phyloP scores from a whole-genome alignment of 2,888 invertebrate genomes.

The Agonopterix arenella region DNA sequence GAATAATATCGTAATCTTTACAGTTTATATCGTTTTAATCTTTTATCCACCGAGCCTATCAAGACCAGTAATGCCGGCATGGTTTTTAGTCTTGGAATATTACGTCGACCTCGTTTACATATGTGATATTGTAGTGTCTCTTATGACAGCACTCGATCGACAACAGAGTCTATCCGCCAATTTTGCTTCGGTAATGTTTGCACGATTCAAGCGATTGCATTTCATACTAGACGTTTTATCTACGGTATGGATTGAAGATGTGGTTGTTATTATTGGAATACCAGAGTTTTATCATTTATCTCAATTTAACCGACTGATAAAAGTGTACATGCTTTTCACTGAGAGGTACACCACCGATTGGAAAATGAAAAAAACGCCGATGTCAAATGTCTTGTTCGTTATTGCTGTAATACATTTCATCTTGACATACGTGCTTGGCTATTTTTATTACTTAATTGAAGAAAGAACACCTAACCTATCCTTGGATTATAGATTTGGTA shows the following conservation, averaged over 20 bases:
- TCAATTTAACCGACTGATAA: constrained; percentile 34
- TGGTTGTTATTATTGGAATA: constrained; percentile 27
- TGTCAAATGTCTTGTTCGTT: background rate
- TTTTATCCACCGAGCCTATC: constrained; percentile 42
- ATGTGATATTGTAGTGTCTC: constrained; percentile 40
- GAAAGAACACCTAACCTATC: background rate
- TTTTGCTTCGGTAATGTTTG: constrained; percentile 35
- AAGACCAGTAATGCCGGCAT: constrained; percentile 14
- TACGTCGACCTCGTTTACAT: constrained; percentile 42
- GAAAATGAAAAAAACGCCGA: background rate
- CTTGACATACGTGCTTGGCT: background rate
- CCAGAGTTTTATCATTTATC: constrained; percentile 25
- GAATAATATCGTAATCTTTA: constrained; percentile 35
- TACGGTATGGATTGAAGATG: constrained; percentile 41
- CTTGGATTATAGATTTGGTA: background rate
- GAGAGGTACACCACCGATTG: constrained; percentile 7
- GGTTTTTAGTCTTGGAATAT: constrained; percentile 39
- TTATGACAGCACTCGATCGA: constrained; percentile 37
- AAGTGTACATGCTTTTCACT: constrained; percentile 32
- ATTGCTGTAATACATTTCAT: background rate
- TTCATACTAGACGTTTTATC: constrained; percentile 49
- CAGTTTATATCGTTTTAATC: constrained; percentile 38
- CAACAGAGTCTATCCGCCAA: constrained; percentile 27
- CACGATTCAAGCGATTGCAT: constrained; percentile 37
- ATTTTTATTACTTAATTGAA: background rate